Base-by-base conservation (phyloP, 2,113 vertebrate genomes). In the Sphaerodactylus townsendi region DNA sequence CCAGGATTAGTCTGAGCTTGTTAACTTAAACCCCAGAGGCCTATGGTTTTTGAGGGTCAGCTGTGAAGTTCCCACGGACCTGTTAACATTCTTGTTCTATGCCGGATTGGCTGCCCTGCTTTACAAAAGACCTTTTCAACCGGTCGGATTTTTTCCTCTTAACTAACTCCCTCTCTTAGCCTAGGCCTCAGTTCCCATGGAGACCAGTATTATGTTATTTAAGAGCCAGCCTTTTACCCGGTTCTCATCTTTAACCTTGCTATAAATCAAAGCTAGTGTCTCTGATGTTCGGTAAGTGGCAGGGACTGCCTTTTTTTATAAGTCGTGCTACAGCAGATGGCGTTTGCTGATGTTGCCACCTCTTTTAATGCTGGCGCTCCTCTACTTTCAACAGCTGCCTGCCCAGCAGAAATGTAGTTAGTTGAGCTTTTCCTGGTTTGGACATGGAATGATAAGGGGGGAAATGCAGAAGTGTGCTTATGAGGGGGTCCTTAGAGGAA, bases 61-160 rank as follows among this genome's bases (percentile, higher is more conserved):
- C 76, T 85, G 76, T 85, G 65, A 77, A 15, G 68, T 80, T 82
- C 75, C 53, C 80, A 66, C 15, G 50, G 56, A 70, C 44, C 9
- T 65, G 85, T 78, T 28, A 72, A 72, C 80, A 66, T 82, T 82
- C 75, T 77, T 73, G 19, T 86, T 65, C 56, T 78, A 65, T 33
- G 56, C 25, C 53, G 37, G 64, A 46, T 81, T 39, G 79, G 64
- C 70, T 19, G 9, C 11, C 5, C 50, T 37, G 53, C 13, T 79
- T 65, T 44, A 71, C 74, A 78, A 86, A 85, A 78, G 75, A 53
- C 41, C 56, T 82, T 86, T 86, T 44, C 53, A 78, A 72, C n/a
- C 30, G 53, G 33, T 28, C 5, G 68, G 74, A 50, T 73, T 78
- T 35, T 66, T 44, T 50, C 44, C 44, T 53, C 56, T 83, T 71